Conservation (phyloP, 1,140 invertebrate genomes). For the Drosophila eugracilis region DNA sequence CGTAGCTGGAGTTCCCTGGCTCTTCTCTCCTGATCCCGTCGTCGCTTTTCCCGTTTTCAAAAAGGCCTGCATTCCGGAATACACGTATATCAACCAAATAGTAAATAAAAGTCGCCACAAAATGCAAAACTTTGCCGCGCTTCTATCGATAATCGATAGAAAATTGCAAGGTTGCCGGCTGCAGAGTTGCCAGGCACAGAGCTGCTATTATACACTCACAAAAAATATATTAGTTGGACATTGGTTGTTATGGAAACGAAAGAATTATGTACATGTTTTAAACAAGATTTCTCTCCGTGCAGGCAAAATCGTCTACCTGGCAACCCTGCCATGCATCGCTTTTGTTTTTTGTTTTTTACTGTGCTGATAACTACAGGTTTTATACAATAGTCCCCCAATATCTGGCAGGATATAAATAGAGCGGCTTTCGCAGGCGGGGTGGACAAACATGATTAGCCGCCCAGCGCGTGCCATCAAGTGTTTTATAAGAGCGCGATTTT, state of each 20-base stretch:
- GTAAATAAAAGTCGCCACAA: slow-evolving; percentile 1
- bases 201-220: neutral
- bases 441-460: slow-evolving; percentile 41
- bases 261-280: too few species aligned
- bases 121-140: slow-evolving; percentile 24
- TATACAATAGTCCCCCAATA: slow-evolving; percentile 10
- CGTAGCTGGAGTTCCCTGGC: slow-evolving; percentile 16
- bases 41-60: slow-evolving; percentile 92
- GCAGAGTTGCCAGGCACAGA: neutral
- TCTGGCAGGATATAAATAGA: slow-evolving; percentile 40
- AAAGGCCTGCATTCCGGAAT: slow-evolving; percentile 90
- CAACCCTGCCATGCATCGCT: neutral
- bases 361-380: slow-evolving; percentile 28
- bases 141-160: slow-evolving; percentile 11
- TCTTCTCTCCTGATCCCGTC: slow-evolving; percentile 37
- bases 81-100: neutral
- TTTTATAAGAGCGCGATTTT: slow-evolving; percentile 37
- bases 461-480: slow-evolving; percentile 35
- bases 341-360: slow-evolving; percentile 42
- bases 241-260: too few species aligned
- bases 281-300: neutral
- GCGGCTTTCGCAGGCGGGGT: slow-evolving; percentile 24
- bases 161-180: neutral
- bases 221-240: neutral
- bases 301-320: neutral